Conservation (phyloP, 2,113 vertebrate species). For the Percina caprodes region DNA sequence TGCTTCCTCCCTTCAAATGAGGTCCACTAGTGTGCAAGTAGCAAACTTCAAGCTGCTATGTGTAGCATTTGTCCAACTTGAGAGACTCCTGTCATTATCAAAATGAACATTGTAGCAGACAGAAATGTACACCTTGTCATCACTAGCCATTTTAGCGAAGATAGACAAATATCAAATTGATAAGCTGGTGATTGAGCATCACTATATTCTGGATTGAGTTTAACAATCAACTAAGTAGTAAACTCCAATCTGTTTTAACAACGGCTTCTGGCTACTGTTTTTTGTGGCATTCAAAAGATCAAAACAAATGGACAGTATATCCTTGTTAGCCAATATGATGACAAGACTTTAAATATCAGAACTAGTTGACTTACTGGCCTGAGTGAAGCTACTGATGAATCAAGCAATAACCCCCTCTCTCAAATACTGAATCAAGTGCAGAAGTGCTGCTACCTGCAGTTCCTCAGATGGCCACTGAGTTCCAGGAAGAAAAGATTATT, state of each 20-base stretch:
- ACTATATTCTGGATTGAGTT: not conserved
- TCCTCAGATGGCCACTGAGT: conserved; percentile 10
- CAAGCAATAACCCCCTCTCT: accelerated
- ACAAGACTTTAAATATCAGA: not conserved
- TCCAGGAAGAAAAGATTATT: not conserved
- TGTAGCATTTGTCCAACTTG: not conserved
- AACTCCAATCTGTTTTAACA: not conserved
- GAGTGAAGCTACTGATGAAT: not conserved
- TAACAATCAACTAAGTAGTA: not conserved
- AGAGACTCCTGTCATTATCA: not conserved
- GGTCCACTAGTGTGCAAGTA: not conserved
- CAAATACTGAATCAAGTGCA: not conserved
- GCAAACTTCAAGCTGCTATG: not conserved
- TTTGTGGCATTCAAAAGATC: not conserved
- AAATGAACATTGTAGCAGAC: not conserved
- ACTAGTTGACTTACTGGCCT: not conserved
- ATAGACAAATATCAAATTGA: not conserved
- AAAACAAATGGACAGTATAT: not conserved
- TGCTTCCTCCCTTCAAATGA: not conserved
- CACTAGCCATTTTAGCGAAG: not conserved
- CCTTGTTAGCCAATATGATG: not conserved
- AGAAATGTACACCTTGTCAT: not conserved
- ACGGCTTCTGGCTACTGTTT: not conserved
- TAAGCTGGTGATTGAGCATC: not conserved
- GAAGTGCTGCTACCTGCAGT: not conserved